Evolutionary conservation across 2,797 vertebrate species (phyloP).

Genomic region (Takifugu rubripes): DNA sequence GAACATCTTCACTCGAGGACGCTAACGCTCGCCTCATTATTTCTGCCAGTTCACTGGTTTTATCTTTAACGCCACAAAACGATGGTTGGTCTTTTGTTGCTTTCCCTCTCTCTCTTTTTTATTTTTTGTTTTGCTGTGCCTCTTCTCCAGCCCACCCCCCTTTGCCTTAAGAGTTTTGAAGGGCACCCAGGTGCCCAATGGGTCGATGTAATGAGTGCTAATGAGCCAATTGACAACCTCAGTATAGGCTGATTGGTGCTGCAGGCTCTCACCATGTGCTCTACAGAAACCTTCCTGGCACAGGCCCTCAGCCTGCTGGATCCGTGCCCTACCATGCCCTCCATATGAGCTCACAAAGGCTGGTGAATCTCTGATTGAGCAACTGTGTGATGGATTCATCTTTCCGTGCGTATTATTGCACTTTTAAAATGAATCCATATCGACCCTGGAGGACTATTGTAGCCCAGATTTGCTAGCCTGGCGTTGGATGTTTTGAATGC

Average conservation of each 20-base stretch:
- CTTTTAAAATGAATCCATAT: not conserved
- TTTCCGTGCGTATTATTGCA: not conserved
- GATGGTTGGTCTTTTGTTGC: constrained; percentile 32
- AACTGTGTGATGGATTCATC: constrained; percentile 15
- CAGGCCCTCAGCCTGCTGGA: constrained; percentile 56
- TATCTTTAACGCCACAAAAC: constrained; percentile 11
- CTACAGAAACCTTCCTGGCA: constrained; percentile 68
- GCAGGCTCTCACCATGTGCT: constrained; percentile 66
- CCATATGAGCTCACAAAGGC: constrained; percentile 34
- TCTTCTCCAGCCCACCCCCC: constrained; percentile 29
- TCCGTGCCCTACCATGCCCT: constrained; percentile 54
- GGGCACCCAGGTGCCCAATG: constrained; percentile 74
- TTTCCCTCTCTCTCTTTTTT: constrained; percentile 1
- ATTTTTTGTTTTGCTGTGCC: constrained; percentile 35
- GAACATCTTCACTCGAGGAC: constrained; percentile 29
- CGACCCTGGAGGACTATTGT: not conserved
- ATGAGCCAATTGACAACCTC: constrained; percentile 73
- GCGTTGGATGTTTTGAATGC: no score
- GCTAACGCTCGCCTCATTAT: constrained; percentile 12
- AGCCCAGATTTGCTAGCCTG: no score
- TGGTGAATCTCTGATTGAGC: constrained; percentile 32
- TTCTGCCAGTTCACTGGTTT: not conserved
- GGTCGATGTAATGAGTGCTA: constrained; percentile 69
- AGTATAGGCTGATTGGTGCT: constrained; percentile 70
- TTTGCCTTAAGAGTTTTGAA: constrained; percentile 64